Percentiles rank a stretch among this genome's conserved stretches.
Conservation (phyloP, 2,797 vertebrate genomes). For the Remorina albescens region DNA sequence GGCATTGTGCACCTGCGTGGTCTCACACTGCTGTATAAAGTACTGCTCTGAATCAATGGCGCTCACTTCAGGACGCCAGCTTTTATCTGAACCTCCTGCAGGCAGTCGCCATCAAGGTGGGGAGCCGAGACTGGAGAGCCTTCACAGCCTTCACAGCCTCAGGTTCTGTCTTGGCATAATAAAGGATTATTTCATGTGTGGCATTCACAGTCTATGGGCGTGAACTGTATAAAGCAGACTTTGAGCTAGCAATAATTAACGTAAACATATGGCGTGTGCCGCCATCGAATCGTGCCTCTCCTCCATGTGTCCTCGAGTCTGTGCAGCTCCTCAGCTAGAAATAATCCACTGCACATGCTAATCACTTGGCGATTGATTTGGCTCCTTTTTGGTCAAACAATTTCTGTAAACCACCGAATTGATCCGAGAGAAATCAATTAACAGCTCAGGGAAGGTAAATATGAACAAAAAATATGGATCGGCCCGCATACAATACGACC, state of each 20-base stretch:
- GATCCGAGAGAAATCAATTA: constrained; percentile 80
- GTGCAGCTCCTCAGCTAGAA: constrained; percentile 39
- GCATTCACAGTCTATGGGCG: constrained; percentile 66
- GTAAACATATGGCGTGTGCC: constrained; percentile 72
- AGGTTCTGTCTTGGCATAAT: constrained; percentile 75
- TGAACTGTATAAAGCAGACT: constrained; percentile 70
- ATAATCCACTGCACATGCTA: constrained; percentile 79
- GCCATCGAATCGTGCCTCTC: constrained; percentile 43
- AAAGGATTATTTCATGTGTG: constrained; percentile 77
- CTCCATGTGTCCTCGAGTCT: constrained; percentile 34
- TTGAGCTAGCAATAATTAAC: constrained; percentile 74
- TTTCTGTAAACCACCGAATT: constrained; percentile 79
- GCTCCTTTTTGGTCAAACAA: constrained; percentile 77
- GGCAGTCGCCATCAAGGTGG: constrained; percentile 68
- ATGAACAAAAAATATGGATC: constrained; percentile 76
- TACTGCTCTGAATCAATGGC: constrained; percentile 69
- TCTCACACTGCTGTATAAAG: constrained; percentile 66
- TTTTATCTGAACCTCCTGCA: constrained; percentile 77
- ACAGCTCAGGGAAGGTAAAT: constrained; percentile 76
- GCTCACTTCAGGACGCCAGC: constrained; percentile 73
- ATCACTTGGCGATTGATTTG: constrained; percentile 78
- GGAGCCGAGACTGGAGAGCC: constrained; percentile 59
- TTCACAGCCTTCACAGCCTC: constrained; percentile 68
- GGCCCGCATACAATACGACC: constrained; percentile 45
- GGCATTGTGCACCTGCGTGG: constrained; percentile 12